Evolutionary conservation across 1,140 invertebrate genomes (phyloP), one percentile per base, ranked within the genome.

Genomic region (Latrodectus geometricus): DNA sequence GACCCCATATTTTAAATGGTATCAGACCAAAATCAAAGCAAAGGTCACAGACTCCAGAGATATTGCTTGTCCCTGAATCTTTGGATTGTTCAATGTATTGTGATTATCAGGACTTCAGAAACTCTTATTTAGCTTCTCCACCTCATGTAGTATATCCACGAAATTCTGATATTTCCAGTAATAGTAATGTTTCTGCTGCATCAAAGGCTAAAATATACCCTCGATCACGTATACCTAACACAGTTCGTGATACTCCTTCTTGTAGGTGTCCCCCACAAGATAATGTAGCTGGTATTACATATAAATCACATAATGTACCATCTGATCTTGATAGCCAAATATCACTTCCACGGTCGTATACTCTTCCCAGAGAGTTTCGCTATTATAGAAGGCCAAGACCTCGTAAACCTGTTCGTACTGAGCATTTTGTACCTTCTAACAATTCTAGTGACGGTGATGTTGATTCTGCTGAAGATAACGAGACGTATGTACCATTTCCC

Each of bases 401-500:
- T 66, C 91, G 91, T 88, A 94, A 93, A 89, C 90, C 93, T 56
- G 91, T 92, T 4, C 90, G 92, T 20, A 87, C 92, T 2, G 93
- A 94, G 82, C 94, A 94, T 90, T 94, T 94, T 89, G 91, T 95
- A 20, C 94, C 94, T 49, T 96, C 95, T 70, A 96, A 95, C 11
- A 96, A 96, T 89, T 96, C 95, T 89, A 96, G 95, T 89, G 95
- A 96, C 90, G 96, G 95, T 95, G 91, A 91, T 77, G 90, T 90
- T 3, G 90, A 90, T 87, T 90, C 90, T 14, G 90, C 89, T 11
- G 90, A 90, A 70, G 90, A 90, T 54, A 84, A 84, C 15, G 85
- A 87, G 20, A 79, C 70, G 0, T 81, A 87, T 70, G 79, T 87
- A 50, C 78, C 79, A 70, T 87, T 87, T 50, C 79, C 86, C 21